These are phyloP conservation scores for Dissostichus mawsoni DNA, from an alignment of 2,113 vertebrate genomes.

Conservation along the genomic window DNA sequence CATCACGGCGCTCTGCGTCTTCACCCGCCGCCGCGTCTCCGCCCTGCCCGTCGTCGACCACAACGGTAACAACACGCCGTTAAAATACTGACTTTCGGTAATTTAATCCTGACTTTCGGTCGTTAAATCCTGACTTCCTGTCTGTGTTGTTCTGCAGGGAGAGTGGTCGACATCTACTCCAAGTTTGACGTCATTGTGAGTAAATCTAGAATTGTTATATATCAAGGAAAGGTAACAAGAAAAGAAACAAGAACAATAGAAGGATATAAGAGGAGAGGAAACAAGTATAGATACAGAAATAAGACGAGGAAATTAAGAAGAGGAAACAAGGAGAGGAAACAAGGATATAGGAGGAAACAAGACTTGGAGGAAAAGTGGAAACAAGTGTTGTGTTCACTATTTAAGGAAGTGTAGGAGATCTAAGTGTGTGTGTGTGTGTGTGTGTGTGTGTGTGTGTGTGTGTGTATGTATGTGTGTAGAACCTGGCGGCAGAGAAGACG, in stretches of 20 bases:
- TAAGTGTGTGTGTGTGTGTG: neutral
- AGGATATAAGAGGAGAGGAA: neutral
- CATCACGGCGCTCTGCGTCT: constrained; percentile 97
- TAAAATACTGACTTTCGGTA: too few relatives aligned
- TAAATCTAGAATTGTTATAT: constrained; percentile 50
- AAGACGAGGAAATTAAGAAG: neutral
- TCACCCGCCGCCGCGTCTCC: constrained; percentile 96
- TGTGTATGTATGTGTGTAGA: constrained; percentile 80
- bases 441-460: constrained; percentile 10
- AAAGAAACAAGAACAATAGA: too few relatives aligned
- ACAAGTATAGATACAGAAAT: neutral
- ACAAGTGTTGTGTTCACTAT: neutral
- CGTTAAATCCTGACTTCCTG: too few relatives aligned
- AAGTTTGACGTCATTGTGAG: constrained; percentile 99
- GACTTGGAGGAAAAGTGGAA: too few relatives aligned
- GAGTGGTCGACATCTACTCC: constrained; percentile 99
- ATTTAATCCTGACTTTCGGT: too few relatives aligned
- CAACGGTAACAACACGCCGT: too few relatives aligned
- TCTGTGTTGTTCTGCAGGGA: constrained; percentile 84
- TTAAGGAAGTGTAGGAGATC: neutral
- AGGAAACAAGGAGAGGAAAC: neutral
- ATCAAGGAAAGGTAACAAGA: too few relatives aligned
- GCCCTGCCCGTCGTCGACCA: constrained; percentile 96
- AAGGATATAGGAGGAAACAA: neutral
- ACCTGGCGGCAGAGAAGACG: constrained; percentile 98